phyloP scores from a whole-genome alignment of 1,140 invertebrate species.

The Sycophila sp. region DNA sequence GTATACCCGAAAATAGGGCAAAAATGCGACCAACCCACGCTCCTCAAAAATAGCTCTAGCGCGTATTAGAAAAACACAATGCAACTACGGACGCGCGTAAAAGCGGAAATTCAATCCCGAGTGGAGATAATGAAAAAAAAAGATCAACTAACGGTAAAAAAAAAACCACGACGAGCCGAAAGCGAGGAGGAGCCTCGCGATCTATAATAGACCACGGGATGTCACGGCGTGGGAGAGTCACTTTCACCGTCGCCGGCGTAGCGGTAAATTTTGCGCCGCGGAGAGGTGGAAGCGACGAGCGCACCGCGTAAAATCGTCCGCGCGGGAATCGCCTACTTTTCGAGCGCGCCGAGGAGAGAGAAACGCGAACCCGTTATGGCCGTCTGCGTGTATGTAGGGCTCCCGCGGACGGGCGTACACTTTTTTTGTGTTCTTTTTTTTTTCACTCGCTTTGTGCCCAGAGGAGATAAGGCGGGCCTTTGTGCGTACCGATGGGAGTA shows the following conservation, averaged over 20 bases:
- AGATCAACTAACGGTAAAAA: constrained; percentile 39
- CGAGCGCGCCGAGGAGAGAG: not conserved
- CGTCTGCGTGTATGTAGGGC: not conserved
- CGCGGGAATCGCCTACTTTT: constrained; percentile 43
- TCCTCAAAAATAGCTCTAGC: too few species aligned
- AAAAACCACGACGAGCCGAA: too few species aligned
- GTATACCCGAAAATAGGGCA: too few species aligned
- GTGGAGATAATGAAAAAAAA: constrained; percentile 21
- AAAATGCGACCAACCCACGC: too few species aligned
- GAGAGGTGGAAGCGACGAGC: too few species aligned
- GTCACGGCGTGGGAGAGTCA: constrained; percentile 66
- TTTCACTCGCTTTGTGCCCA: too few species aligned
- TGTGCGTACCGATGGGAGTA: too few species aligned
- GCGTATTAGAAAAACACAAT: too few species aligned
- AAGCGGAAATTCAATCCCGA: too few species aligned
- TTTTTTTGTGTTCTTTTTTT: not conserved
- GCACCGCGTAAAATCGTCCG: constrained; percentile 41
- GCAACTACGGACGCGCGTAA: not conserved
- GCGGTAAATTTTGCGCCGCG: constrained; percentile 54
- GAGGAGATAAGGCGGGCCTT: too few species aligned
- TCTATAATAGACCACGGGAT: constrained; percentile 52
- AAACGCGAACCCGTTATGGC: not conserved
- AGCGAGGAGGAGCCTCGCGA: too few species aligned
- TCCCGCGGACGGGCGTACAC: not conserved
- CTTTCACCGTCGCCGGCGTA: constrained; percentile 61